A percentile compares a stretch with the other conserved stretches of the same genome.
These are phyloP conservation scores for Acropora yongei DNA, from an alignment of 64 coral and sea anemone species.

Conservation along the genomic window DNA sequence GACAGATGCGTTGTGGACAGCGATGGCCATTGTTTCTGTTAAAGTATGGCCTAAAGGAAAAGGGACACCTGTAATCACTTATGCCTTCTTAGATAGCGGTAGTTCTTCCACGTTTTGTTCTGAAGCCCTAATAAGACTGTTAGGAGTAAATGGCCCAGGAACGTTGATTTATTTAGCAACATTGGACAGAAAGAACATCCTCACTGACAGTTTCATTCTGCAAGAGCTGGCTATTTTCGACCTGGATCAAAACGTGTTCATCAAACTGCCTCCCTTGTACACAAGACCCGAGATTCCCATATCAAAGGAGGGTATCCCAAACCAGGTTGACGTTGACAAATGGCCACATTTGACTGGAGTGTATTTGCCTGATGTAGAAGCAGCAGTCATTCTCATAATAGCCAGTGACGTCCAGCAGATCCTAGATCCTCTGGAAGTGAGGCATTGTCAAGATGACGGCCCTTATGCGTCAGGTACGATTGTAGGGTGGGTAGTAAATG, in stretches of 20 bases:
- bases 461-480: constrained; percentile 56
- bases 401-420: constrained; percentile 22
- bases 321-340: not conserved
- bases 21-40: not conserved
- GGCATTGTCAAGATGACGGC: constrained; percentile 10
- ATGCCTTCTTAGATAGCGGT: not conserved
- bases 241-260: not conserved
- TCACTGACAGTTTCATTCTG: too few species aligned
- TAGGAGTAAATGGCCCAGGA: not conserved
- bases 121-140: not conserved
- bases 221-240: too few species aligned
- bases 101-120: not conserved
- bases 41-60: not conserved
- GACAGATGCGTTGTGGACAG: not conserved
- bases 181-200: too few species aligned
- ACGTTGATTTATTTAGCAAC: not conserved
- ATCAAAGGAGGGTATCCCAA: not conserved
- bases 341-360: constrained; percentile 2
- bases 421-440: constrained; percentile 37
- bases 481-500: constrained; percentile 66
- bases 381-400: not conserved
- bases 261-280: not conserved
- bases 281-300: not conserved
- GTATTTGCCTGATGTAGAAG: not conserved
- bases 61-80: not conserved